phyloP scores from a whole-genome alignment of 2,113 vertebrate genomes.

The Ciconia boyciana region DNA sequence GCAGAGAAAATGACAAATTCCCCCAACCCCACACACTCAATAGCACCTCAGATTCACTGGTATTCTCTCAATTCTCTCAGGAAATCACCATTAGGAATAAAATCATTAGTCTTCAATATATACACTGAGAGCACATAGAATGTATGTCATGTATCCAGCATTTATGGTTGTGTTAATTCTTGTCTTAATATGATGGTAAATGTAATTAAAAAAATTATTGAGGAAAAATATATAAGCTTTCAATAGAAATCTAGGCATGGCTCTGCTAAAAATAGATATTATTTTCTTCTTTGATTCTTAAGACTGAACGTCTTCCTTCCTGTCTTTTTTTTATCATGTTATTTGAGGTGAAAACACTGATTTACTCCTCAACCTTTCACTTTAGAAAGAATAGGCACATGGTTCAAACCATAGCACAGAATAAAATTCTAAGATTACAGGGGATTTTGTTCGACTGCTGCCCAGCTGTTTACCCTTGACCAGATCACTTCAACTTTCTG shows the following conservation, averaged over 20 bases:
- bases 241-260: background rate
- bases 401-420: background rate
- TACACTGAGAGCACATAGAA: background rate
- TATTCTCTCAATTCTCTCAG: background rate
- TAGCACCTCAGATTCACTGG: fast-evolving
- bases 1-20: background rate
- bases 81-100: background rate
- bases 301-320: background rate
- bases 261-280: background rate
- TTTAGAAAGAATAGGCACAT: background rate
- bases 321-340: background rate
- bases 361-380: background rate
- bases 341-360: background rate
- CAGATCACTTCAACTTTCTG: background rate
- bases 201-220: background rate
- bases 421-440: background rate
- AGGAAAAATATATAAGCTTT: background rate
- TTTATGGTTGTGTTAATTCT: background rate
- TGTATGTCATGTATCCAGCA: background rate
- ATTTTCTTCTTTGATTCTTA: background rate
- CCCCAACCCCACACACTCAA: background rate
- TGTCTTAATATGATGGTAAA: background rate
- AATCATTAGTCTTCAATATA: background rate
- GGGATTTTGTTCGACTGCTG: background rate
- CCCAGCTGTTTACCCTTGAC: background rate